Evolutionary conservation across 2,113 vertebrate genomes (phyloP).

Genomic region (Ursus arctos): DNA sequence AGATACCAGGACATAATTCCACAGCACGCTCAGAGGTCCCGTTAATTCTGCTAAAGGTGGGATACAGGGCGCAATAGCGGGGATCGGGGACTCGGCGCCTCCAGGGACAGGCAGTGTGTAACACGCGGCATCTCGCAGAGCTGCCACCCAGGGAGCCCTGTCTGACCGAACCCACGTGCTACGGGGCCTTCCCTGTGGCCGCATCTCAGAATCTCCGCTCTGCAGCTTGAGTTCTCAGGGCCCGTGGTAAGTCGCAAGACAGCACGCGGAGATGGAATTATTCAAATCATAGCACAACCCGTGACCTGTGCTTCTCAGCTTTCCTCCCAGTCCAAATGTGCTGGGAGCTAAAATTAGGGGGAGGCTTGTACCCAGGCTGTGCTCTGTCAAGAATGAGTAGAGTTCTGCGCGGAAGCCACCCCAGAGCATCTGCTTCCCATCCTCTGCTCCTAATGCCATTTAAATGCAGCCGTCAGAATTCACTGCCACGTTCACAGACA

Average conservation of each 20-base stretch:
- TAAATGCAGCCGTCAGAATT: not conserved
- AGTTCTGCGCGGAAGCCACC: not conserved
- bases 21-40: fast-evolving
- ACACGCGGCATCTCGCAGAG: fast-evolving
- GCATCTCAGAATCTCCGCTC: not conserved
- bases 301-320: constrained; percentile 30
- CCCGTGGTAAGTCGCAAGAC: not conserved
- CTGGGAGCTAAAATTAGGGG: not conserved
- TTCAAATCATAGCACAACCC: not conserved
- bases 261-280: not conserved
- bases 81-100: fast-evolving
- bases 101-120: fast-evolving
- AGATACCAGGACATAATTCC: fast-evolving
- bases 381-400: not conserved
- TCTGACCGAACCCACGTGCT: fast-evolving
- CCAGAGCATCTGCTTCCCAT: not conserved
- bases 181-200: not conserved
- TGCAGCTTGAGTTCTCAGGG: not conserved
- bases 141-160: fast-evolving
- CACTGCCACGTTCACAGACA: not conserved
- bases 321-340: not conserved
- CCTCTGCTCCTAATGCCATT: not conserved
- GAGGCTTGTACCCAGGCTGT: not conserved
- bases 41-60: fast-evolving
- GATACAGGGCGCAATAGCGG: fast-evolving